Evolutionary conservation across 1,140 invertebrate genomes (phyloP), one percentile per base, ranked within the genome.

Genomic region (Drosophila bocki): DNA sequence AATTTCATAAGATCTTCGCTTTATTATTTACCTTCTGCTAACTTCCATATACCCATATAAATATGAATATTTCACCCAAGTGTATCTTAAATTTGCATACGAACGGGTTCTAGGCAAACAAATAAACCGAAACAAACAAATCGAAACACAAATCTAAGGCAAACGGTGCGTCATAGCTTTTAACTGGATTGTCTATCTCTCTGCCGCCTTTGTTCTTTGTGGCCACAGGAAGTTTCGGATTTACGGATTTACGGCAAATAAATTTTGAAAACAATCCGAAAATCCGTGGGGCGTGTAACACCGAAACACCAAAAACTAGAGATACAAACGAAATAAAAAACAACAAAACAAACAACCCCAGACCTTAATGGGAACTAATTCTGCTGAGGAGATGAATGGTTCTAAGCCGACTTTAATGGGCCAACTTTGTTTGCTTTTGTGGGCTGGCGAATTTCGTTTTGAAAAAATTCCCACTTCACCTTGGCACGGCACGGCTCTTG

Each of bases 381-480:
- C 54, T 44, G 39, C 6, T 48, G 45, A 57, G 37, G 22, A 74
- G 70, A 74, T 74, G 67, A 72, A 74, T 74, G 70, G 70, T 74
- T 74, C 70, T 74, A 60, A 74, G 70, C 51, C 47, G 53, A 76
- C 72, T 67, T 62, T 76, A 76, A 67, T 76, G 61, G 70, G 44
- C 42, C 72, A 75, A 65, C 60, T 57, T 57, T 75, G 60, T 58
- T 50, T 33, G 71, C 51, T 44, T 41, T 56, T 70, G 67, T 68
- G 67, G 63, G 50, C 63, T 70, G 67, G 50, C 69, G 26, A 77
- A 84, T 72, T 68, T 56, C 45, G 71, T 42, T 74, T 83, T 47
- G 5, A 45, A 70, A 45, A 79, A 65, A 42, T 87, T 82, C 60
- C 54, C 71, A 72, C 63, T 78, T 87, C 85, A 87, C 83, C 83